Evolutionary conservation across 2,888 invertebrate genomes (phyloP).

Genomic region (Agrypnus murinus): DNA sequence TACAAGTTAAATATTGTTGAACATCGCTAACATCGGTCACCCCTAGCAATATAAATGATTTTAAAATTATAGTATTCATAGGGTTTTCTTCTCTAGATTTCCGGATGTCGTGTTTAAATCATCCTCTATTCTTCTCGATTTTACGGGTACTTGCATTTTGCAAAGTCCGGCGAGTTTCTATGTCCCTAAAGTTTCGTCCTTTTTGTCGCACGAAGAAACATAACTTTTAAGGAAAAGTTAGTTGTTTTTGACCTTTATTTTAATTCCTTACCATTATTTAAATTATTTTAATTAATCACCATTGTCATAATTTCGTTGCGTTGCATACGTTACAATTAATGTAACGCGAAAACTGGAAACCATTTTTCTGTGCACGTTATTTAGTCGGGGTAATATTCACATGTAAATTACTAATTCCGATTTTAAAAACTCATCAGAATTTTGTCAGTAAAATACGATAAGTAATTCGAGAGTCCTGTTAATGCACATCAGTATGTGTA

Average conservation of each 20-base stretch:
- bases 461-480: constrained; percentile 65
- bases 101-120: constrained; percentile 58
- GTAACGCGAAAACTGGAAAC: constrained; percentile 26
- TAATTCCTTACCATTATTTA: too few species aligned
- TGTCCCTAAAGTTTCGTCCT: constrained; percentile 15
- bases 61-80: constrained; percentile 30
- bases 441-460: constrained; percentile 59
- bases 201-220: not conserved
- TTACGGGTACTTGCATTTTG: constrained; percentile 58
- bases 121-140: constrained; percentile 59
- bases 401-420: constrained; percentile 48
- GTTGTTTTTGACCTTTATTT: not conserved
- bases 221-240: not conserved
- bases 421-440: constrained; percentile 62
- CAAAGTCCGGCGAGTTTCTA: constrained; percentile 16
- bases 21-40: not conserved
- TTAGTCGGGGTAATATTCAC: constrained; percentile 34
- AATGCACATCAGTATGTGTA: constrained; percentile 61
- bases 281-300: too few species aligned
- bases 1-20: too few species aligned
- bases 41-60: constrained; percentile 21
- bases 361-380: constrained; percentile 18
- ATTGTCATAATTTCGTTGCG: not conserved
- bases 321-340: not conserved
- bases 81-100: constrained; percentile 34